phyloP scores from a whole-genome alignment of 2,113 vertebrate species.

The Falcunculus frontatus region DNA sequence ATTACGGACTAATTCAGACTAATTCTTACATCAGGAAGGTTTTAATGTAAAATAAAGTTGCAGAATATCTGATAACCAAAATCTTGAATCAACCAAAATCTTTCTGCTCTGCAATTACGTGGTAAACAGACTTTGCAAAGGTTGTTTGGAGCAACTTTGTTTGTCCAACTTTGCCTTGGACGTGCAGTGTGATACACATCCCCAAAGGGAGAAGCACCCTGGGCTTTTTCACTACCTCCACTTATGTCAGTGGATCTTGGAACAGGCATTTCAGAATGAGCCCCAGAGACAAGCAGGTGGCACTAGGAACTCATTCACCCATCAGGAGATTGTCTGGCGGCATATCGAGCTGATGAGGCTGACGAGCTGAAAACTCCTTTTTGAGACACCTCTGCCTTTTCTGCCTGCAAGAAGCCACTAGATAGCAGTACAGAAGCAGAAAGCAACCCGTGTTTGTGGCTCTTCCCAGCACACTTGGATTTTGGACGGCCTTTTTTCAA shows the following conservation, averaged over 20 bases:
- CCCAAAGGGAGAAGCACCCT: neutral
- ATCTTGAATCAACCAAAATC: neutral
- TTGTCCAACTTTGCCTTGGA: neutral
- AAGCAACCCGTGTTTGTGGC: neutral
- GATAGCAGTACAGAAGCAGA: neutral
- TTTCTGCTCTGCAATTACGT: neutral
- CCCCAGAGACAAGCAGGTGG: neutral
- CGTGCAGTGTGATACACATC: neutral
- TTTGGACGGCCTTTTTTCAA: neutral
- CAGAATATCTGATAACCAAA: neutral
- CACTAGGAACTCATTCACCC: neutral
- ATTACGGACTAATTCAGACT: neutral
- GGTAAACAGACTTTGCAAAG: neutral
- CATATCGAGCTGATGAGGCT: neutral
- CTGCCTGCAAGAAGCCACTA: neutral
- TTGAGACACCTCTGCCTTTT: neutral
- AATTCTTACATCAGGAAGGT: neutral
- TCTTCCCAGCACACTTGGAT: neutral
- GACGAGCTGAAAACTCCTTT: neutral
- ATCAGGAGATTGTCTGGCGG: neutral
- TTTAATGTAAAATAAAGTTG: neutral
- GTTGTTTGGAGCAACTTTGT: neutral
- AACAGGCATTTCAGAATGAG: neutral
- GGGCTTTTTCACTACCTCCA: neutral
- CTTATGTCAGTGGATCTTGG: neutral